Evolutionary conservation across 2,888 invertebrate genomes (phyloP), one percentile per base, ranked within the genome.

Genomic region (Lasioglossum villosulum): DNA sequence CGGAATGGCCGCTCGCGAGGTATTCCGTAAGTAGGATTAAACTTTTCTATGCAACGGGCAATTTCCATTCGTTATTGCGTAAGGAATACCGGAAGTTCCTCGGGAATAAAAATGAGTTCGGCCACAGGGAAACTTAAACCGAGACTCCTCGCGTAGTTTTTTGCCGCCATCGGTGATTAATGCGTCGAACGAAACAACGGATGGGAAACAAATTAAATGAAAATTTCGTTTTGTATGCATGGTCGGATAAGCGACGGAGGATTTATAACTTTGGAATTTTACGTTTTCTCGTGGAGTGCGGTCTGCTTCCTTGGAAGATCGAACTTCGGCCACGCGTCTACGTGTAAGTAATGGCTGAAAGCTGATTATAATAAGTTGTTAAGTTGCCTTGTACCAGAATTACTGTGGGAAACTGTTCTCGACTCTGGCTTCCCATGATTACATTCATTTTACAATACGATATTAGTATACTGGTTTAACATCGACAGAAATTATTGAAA

Each of bases 41-140:
- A 83, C 66, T 83, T 83, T 74, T 45, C 72, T 23, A 76, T 83
- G 75, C 71, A 23, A 19, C 6, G 16, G 42, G 39, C 30, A 83
- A 83, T 83, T 83, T 83, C 66, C 83, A 73, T 83, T 83, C 63
- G 83, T 83, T 83, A 71, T 75, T 75, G 83, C 75, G 70, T 48
- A 70, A 52, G 75, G 52, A 75, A 75, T 72, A 72, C 73, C 66
- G 27, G 42, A 76, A 77, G 73, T 76, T 73, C 30, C 52, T 19
- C 16, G 14, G 56, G 68, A 77, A 52, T 19, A 63, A 56, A 74
- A 74, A 59, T 59, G 23, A 70, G 37, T 8, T 52, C 16, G 48
- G 71, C 23, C 19, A n/a, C 39, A 10, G 34, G 30, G 37, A 70
- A 75, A 71, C 63, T 71, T 82, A 52, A 59, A 59, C 34, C 70